A percentile compares a stretch with the other conserved stretches of the same genome.
phyloP scores from a whole-genome alignment of 2,113 vertebrate species.

The Sapajus apella region DNA sequence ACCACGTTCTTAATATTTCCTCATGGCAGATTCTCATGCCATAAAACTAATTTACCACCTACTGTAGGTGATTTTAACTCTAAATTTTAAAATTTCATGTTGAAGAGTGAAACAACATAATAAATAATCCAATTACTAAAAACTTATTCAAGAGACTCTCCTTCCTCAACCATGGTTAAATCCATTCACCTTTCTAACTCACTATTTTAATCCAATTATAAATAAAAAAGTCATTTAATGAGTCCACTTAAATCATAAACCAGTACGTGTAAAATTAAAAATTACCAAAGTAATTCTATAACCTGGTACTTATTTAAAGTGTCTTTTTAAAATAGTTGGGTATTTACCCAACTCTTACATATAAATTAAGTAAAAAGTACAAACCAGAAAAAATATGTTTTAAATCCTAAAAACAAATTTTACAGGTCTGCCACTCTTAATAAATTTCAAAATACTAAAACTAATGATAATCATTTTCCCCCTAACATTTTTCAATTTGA shows the following conservation, averaged over 20 bases:
- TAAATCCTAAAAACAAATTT: background rate
- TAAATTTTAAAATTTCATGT: background rate
- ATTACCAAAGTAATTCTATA: background rate
- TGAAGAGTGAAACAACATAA: background rate
- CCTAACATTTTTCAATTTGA: background rate
- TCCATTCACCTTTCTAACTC: background rate
- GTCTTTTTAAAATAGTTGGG: background rate
- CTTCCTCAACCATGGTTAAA: background rate
- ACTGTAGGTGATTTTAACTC: background rate
- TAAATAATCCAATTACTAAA: background rate
- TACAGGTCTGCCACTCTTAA: background rate
- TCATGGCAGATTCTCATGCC: background rate
- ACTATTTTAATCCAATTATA: conserved; percentile 15
- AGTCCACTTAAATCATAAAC: background rate
- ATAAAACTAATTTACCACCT: background rate
- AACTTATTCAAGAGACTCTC: background rate
- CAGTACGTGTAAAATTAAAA: background rate
- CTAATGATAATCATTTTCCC: background rate
- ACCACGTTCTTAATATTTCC: background rate
- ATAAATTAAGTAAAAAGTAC: conserved; percentile 4
- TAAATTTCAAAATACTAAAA: background rate
- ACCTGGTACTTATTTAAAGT: background rate
- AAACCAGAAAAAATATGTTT: background rate
- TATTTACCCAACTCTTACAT: background rate
- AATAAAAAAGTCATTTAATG: conserved; percentile 3